Evolutionary conservation across 2,113 vertebrate genomes (phyloP), one percentile per base, ranked within the genome.

Genomic region (Esox niger): DNA sequence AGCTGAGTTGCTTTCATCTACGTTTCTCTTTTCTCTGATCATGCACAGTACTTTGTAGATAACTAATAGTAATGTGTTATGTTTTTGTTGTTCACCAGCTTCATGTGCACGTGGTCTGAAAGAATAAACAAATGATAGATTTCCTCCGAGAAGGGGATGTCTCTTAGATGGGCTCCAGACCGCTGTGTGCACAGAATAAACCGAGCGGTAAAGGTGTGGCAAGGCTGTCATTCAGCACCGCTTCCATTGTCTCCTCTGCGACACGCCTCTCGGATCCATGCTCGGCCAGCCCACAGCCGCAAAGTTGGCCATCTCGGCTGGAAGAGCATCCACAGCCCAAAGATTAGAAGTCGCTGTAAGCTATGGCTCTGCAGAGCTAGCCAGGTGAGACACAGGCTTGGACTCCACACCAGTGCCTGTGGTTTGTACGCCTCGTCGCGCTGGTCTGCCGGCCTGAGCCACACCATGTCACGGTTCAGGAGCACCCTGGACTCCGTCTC

Each of bases 381-480:
- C 35, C 74, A 85, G 64, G 80, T 76, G 2, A 74, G 84, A 63
- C 86, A 83, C 6, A 79, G 58, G 25, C 71, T 86, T 11, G 89
- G 85, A 66, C 87, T 93, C 32, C 88, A 86, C 79, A 86, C 87
- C 77, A 88, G 87, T 79, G 66, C 89, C 85, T 84, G 89, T 67
- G 85, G 87, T 87, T 89, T 94, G 76, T 90, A 92, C 69, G 91
- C 91, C 70, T 78, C 91, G 60, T 92, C 91, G 6, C 92, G 91
- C 76, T 91, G 91, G 90, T 89, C 93, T 69, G 62, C 82, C 2
- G 87, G 91, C 85, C 83, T 94, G 71, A 94, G 78, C 79, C 89
- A 81, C 91, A 91, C 78, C 86, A 95, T 96, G 94, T 97, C 93
- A 27, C 94, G 93, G 49, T 93, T 98, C 82, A 96, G 88, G 87